Conservation (phyloP, 2,797 vertebrate species). For the Arrhamphus sclerolepis region DNA sequence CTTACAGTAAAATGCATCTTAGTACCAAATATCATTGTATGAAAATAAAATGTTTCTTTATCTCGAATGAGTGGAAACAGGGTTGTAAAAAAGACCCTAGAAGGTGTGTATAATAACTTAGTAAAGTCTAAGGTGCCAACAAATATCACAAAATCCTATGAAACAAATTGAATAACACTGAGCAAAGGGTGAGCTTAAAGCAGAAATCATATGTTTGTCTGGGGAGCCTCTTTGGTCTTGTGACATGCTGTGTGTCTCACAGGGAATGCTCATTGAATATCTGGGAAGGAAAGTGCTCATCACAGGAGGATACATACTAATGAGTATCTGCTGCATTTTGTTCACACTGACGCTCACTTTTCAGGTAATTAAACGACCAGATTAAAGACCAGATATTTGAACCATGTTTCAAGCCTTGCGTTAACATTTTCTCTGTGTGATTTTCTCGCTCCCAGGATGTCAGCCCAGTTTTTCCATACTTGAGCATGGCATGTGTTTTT, state of each 20-base stretch:
- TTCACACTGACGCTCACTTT: slow-evolving; percentile 86
- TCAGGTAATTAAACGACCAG: slow-evolving; percentile 81
- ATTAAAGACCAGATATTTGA: background rate
- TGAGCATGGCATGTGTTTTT: slow-evolving; percentile 87
- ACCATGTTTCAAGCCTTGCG: background rate
- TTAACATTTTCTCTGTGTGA: slow-evolving; percentile 4
- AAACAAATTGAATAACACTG: background rate
- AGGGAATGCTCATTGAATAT: slow-evolving; percentile 89
- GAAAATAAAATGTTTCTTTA: too few relatives aligned
- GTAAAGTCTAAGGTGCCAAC: background rate
- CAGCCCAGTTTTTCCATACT: slow-evolving; percentile 83
- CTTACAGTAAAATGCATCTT: too few relatives aligned
- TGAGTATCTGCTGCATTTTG: slow-evolving; percentile 86
- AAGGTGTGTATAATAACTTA: too few relatives aligned
- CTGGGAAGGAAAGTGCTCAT: slow-evolving; percentile 87
- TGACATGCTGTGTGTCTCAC: slow-evolving; percentile 63
- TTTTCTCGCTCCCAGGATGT: slow-evolving; percentile 65
- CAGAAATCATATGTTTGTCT: background rate
- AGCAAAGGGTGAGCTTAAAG: slow-evolving; percentile 19
- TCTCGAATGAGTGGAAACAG: background rate
- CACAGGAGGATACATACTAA: slow-evolving; percentile 87
- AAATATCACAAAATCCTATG: background rate
- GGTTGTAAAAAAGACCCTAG: too few relatives aligned
- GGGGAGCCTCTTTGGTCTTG: slow-evolving; percentile 30
- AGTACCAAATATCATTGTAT: too few relatives aligned